These are phyloP conservation scores for Oryctolagus cuniculus DNA, from an alignment of 2,113 vertebrate genomes.

Conservation along the genomic window DNA sequence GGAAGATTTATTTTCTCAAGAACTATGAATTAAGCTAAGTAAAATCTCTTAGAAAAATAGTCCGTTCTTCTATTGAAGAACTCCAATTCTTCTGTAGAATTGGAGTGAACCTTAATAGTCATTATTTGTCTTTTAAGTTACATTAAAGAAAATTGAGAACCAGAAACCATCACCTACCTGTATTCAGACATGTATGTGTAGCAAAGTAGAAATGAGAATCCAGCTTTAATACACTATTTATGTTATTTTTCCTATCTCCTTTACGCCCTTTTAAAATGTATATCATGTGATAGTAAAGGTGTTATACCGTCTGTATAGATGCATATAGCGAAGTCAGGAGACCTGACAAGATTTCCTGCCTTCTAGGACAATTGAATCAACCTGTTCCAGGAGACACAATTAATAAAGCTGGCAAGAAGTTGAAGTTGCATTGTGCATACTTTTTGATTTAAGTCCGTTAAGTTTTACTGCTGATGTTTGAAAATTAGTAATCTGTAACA, in stretches of 20 bases:
- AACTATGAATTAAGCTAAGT: neutral
- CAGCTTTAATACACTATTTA: neutral
- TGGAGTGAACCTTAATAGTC: neutral
- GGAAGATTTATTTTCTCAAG: neutral
- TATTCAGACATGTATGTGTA: neutral
- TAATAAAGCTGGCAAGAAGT: neutral
- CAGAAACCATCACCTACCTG: neutral
- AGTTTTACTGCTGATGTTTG: neutral
- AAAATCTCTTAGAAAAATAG: slow-evolving; percentile 24
- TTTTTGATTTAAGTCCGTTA: neutral
- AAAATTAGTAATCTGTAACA: neutral
- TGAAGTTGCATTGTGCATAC: neutral
- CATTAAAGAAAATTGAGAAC: neutral
- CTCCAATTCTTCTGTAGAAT: neutral
- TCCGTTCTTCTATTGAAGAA: neutral
- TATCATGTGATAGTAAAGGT: neutral
- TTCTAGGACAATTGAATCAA: neutral
- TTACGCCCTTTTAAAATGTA: neutral
- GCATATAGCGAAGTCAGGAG: neutral
- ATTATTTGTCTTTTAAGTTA: neutral
- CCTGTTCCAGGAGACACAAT: neutral
- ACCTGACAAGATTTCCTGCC: neutral
- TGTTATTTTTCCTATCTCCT: neutral
- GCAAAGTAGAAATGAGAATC: neutral
- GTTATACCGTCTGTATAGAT: neutral